Percentiles rank a stretch among this genome's conserved stretches.
Conservation (phyloP, 2,888 invertebrate genomes). For the Cheilosia urbana region DNA sequence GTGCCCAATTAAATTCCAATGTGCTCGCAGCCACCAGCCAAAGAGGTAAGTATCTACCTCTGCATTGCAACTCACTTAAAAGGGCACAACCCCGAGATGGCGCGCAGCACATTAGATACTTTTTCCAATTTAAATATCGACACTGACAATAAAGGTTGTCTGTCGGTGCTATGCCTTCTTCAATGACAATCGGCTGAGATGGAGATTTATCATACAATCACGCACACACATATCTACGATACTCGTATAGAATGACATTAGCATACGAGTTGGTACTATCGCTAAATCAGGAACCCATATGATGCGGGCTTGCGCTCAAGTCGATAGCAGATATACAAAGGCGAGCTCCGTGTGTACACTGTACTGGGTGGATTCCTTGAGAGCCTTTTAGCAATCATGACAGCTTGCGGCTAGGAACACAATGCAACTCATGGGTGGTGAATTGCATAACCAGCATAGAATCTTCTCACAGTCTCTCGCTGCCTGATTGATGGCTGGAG, state of each 20-base stretch:
- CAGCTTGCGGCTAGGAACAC: slow-evolving; percentile 1
- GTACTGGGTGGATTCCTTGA: neutral
- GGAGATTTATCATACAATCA: neutral
- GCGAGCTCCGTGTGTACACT: neutral
- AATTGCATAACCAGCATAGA: slow-evolving; percentile 7
- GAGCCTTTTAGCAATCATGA: slow-evolving; percentile 10
- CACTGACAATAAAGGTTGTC: neutral
- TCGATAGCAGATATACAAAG: neutral
- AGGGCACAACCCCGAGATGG: slow-evolving; percentile 5
- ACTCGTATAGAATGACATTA: slow-evolving; percentile 1
- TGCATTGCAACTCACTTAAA: slow-evolving; percentile 4
- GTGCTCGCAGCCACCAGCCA: neutral
- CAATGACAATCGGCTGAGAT: slow-evolving; percentile 1
- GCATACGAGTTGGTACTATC: neutral
- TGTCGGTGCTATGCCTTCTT: neutral
- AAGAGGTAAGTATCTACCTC: neutral
- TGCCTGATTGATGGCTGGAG: slow-evolving; percentile 21
- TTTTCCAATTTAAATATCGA: slow-evolving; percentile 16
- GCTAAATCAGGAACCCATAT: slow-evolving; percentile 1
- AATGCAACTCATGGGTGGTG: neutral
- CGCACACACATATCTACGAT: neutral
- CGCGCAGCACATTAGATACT: neutral
- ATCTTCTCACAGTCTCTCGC: neutral
- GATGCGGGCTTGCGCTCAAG: neutral
- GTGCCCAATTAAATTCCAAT: slow-evolving; percentile 5